A percentile compares a stretch with the other conserved stretches of the same genome.
phyloP scores from a whole-genome alignment of 2,888 invertebrate species.

The Incurvaria masculella region DNA sequence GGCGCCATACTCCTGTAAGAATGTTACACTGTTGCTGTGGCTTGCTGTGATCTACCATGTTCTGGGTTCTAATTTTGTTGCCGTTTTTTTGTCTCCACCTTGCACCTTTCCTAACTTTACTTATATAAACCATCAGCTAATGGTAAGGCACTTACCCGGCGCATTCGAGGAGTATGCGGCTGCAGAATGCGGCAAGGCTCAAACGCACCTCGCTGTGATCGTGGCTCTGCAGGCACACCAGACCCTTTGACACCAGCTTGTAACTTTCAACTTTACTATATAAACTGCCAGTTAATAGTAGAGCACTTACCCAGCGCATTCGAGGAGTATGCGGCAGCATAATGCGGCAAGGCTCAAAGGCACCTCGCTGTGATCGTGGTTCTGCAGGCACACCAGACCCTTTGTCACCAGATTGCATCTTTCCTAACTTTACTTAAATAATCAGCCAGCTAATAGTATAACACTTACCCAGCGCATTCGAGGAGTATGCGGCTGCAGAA shows the following conservation, averaged over 20 bases:
- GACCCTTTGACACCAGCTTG: slow-evolving; percentile 41
- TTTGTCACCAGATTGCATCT: too few species aligned
- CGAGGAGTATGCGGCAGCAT: slow-evolving; percentile 53
- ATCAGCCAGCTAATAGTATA: not conserved
- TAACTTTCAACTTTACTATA: too few species aligned
- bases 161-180: slow-evolving; percentile 57
- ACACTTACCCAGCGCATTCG: slow-evolving; percentile 56
- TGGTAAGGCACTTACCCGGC: slow-evolving; percentile 39
- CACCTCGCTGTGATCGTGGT: slow-evolving; percentile 31
- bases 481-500: slow-evolving; percentile 55
- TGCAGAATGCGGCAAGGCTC: slow-evolving; percentile 60
- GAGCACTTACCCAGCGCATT: slow-evolving; percentile 56
- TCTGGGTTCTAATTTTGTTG: too few species aligned
- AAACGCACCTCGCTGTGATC: slow-evolving; percentile 59
- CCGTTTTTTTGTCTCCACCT: too few species aligned
- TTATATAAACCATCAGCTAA: too few species aligned
- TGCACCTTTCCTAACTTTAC: too few species aligned
- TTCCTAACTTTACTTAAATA: too few species aligned
- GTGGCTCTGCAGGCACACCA: slow-evolving; percentile 57
- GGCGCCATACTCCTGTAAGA: slow-evolving; percentile 57
- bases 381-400: slow-evolving; percentile 24
- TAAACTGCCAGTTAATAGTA: not conserved
- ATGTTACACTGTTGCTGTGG: too few species aligned
- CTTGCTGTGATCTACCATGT: too few species aligned
- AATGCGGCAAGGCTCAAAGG: slow-evolving; percentile 55